Evolutionary conservation across 2,888 invertebrate species (phyloP).

Genomic region (Calephelis perditalis): DNA sequence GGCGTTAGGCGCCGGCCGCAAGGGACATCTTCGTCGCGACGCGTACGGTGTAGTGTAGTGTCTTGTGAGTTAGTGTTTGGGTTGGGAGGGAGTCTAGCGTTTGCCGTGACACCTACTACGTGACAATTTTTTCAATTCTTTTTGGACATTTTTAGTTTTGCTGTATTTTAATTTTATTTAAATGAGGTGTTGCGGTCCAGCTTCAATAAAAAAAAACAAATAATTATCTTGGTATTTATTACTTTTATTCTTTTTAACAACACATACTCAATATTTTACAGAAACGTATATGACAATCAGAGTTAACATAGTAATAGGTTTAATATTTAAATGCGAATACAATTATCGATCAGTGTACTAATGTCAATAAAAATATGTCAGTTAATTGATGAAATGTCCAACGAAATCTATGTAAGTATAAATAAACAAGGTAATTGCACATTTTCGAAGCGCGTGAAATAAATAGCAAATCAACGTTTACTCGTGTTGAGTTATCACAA

Average conservation of each 20-base stretch:
- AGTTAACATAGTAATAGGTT: conserved; percentile 73
- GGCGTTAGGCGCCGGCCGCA: too few species aligned
- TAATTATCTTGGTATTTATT: conserved; percentile 68
- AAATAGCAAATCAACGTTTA: conserved; percentile 65
- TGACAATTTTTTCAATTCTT: too few species aligned
- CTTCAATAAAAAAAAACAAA: conserved; percentile 29
- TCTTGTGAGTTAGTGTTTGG: too few species aligned
- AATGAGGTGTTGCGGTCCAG: not conserved
- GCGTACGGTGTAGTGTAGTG: too few species aligned
- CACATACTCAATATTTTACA: conserved; percentile 80
- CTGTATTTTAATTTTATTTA: too few species aligned
- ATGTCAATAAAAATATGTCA: conserved; percentile 38
- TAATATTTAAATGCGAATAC: conserved; percentile 71
- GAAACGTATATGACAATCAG: conserved; percentile 78
- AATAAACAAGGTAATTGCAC: conserved; percentile 52
- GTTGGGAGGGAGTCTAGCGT: too few species aligned
- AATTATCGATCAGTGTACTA: conserved; percentile 52
- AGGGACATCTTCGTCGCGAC: too few species aligned
- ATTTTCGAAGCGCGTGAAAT: conserved; percentile 49
- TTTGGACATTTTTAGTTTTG: too few species aligned
- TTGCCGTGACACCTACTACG: too few species aligned
- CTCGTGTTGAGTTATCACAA: conserved; percentile 69
- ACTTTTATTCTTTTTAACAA: conserved; percentile 79
- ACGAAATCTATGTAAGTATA: conserved; percentile 40
- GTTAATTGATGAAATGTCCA: conserved; percentile 34